phyloP scores from a whole-genome alignment of 2,797 vertebrate species.

The Squalus acanthias region DNA sequence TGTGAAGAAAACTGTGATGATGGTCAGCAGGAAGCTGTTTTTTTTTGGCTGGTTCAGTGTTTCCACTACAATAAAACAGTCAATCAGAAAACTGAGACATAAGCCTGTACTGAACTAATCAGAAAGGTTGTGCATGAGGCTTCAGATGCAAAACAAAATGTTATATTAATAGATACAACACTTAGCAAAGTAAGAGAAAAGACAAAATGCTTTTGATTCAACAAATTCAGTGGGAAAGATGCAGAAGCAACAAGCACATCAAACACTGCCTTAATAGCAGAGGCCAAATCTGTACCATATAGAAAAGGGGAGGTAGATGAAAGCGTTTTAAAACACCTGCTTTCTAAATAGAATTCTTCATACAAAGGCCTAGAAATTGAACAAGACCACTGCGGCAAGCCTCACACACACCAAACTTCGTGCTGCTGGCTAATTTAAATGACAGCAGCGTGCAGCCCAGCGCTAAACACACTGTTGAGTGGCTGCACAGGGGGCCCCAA shows the following conservation, averaged over 20 bases:
- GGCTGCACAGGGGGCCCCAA: no score
- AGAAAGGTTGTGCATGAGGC: not conserved
- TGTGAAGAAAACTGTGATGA: not conserved
- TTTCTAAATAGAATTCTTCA: not conserved
- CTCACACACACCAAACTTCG: no score
- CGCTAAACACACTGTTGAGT: no score
- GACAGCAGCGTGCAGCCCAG: no score
- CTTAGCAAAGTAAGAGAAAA: not conserved
- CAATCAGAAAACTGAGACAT: not conserved
- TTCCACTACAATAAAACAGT: not conserved
- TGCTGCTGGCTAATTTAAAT: no score
- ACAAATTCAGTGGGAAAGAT: not conserved
- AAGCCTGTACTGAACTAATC: not conserved
- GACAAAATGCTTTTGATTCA: not conserved
- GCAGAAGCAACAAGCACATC: not conserved
- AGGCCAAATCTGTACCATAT: not conserved
- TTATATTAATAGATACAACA: not conserved
- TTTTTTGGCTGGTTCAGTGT: no score
- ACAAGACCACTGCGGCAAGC: no score
- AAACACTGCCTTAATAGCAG: not conserved
- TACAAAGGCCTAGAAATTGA: no score
- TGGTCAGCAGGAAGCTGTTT: not conserved
- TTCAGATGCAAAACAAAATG: not conserved
- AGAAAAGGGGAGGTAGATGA: not conserved
- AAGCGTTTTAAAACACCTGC: not conserved